phyloP scores from a whole-genome alignment of 2,888 invertebrate species.

The Microctonus brassicae region DNA sequence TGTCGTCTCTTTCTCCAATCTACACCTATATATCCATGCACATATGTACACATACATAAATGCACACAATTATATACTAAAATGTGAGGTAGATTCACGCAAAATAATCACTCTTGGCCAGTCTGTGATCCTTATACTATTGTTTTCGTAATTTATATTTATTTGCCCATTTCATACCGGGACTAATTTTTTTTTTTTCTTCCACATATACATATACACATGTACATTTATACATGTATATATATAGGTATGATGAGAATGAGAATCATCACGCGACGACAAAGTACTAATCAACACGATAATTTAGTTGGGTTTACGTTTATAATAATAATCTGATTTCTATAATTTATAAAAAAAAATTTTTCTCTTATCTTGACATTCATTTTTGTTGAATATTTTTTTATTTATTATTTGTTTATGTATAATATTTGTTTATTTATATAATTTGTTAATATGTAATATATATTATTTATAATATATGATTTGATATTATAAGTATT shows the following conservation, averaged over 20 bases:
- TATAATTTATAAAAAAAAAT: background rate
- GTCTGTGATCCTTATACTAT: background rate
- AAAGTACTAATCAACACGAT: constrained; percentile 22
- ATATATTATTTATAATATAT: too few species aligned
- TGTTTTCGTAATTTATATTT: constrained; percentile 4
- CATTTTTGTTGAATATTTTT: background rate
- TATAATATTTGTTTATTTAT: too few species aligned
- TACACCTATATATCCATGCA: background rate
- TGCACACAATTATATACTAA: too few species aligned
- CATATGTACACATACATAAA: too few species aligned
- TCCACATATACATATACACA: background rate
- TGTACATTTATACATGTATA: too few species aligned
- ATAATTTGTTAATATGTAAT: too few species aligned
- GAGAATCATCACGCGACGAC: background rate
- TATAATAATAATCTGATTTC: background rate
- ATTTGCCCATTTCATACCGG: background rate
- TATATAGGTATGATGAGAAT: background rate
- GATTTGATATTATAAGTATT: too few species aligned
- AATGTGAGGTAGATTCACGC: constrained; percentile 32
- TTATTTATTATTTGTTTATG: too few species aligned
- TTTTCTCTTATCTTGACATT: constrained; percentile 7
- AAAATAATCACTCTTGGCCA: constrained; percentile 24
- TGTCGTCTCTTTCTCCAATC: constrained; percentile 36
- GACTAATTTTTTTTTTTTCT: background rate
- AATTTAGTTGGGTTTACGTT: constrained; percentile 14